Base-by-base conservation (phyloP, 2,888 invertebrate genomes). In the Euzetes globulus region DNA sequence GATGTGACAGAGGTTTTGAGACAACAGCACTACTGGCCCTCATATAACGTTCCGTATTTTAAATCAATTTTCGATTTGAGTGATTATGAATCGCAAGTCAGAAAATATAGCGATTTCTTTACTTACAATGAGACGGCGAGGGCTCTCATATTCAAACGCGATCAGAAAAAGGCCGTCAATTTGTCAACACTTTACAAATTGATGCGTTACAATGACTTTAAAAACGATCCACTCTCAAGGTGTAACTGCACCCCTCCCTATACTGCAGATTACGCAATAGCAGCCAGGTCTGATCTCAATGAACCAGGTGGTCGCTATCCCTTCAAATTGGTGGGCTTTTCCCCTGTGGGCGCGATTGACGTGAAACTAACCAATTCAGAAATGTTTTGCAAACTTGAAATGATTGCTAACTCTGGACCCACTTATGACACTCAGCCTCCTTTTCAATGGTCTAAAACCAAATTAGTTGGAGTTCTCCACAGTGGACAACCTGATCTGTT, bases 401-500 rank as follows among this genome's bases (percentile, higher is more conserved):
- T 76, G 60, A n/a, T 63, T 17, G 76, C 76, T 5, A 50, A 68
- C n/a, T 41, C 70, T 17, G 76, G 76, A 9, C 76, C 76, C 13
- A 76, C 76, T 15, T 70, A 72, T 37, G 58, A 73, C 5, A 17
- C 70, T 6, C 47, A 68, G 52, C 75, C 76, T 7, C 50, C 75
- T 1, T 76, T 76, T 47, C 41, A 72, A 9, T 76, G 76, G 76
- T 65, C 72, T 3, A 75, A 37, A 9, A 58, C 65, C 4, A 41
- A 19, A 63, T 27, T 60, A n/a, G 19, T 37, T 22, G 55, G 52
- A 22, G 25, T 47, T 9, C 85, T 87, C 0, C 92, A 91, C 80
- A 81, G 86, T 76, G 90, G 90, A 2, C 88, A 91, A 11, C 91
- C 92, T 0, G 90, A 91, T 79, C 81, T 85, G 68, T 92, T 90